Evolutionary conservation across 2,888 invertebrate genomes (phyloP), one percentile per base, ranked within the genome.

Genomic region (Pammene aurita): DNA sequence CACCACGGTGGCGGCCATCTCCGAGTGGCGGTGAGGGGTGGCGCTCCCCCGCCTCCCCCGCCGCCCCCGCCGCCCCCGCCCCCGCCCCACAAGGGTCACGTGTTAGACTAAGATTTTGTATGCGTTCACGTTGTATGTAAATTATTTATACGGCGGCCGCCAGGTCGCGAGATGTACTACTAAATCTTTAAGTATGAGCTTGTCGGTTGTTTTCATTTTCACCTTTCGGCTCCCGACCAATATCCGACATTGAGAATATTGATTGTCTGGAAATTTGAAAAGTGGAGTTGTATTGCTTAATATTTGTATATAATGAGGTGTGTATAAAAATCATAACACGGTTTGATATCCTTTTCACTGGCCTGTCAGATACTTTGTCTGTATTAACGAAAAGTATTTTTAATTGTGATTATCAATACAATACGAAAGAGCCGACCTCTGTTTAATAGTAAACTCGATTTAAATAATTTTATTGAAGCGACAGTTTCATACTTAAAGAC

Each of bases 21-120:
- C 92, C 73, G 93, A 94, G 88, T 94, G 94, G 92, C 94, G 94
- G 89, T 92, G 94, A 89, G 94, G 90, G 86, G 77, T 85, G 87
- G 76, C 86, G 84, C 68, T 66, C 48, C 65, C 75, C 86, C 76
- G 76, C 73, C 72, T 68, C 67, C 46, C 62, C 71, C 18, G 58
- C n/a, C 62, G 16, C 26, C 1, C n/a, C 26, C 58, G 38, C 67
- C 74, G 72, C 66, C 67, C 58, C 68, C 70, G 44, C 56, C 57
- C 52, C 63, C 38, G 65, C 57, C 52, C 56, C 66, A 65, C 74
- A n/a, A n/a, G 52, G 75, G 76, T 76, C 76, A 75, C 75, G 75
- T 79, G 76, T 76, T 78, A 67, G 70, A 57, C 38, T 69, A 54
- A 64, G 14, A 42, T 57, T 64, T 58, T 64, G 48, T 89, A 89